phyloP scores from a whole-genome alignment of 2,888 invertebrate species.

The Dryadula phaetusa region DNA sequence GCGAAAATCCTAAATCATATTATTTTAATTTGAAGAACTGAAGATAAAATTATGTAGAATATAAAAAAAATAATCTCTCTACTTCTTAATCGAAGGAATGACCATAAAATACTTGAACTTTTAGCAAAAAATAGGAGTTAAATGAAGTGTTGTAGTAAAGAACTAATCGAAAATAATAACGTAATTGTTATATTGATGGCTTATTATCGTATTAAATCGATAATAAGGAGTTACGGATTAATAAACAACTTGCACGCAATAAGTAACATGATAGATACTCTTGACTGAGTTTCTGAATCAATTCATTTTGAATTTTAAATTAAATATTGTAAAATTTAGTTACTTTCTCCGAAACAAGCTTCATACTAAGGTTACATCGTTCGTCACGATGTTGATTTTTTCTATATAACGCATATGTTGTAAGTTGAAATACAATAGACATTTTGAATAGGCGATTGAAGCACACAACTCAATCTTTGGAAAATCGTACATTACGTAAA shows the following conservation, averaged over 20 bases:
- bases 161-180: background rate
- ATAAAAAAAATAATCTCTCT: too few relatives aligned
- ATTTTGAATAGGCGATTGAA: conserved; percentile 44
- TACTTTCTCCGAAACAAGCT: background rate
- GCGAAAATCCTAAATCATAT: too few relatives aligned
- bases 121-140: background rate
- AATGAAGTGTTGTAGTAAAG: background rate
- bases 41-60: too few relatives aligned
- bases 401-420: conserved; percentile 24
- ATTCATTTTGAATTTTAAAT: too few relatives aligned
- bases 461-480: conserved; percentile 40
- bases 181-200: background rate
- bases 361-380: background rate
- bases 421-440: conserved; percentile 35
- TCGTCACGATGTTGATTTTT: conserved; percentile 23
- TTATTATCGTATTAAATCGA: conserved; percentile 27
- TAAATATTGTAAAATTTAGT: too few relatives aligned
- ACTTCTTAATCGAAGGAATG: background rate
- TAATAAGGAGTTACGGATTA: conserved; percentile 29
- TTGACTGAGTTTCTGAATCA: conserved; percentile 41
- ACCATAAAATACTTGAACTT: too few relatives aligned
- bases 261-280: conserved; percentile 33
- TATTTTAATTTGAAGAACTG: too few relatives aligned
- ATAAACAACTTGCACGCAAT: conserved; percentile 30
- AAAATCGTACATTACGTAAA: conserved; percentile 37